Evolutionary conservation across 2,797 vertebrate species (phyloP).

Genomic region (Paramormyrops hopkinsi): DNA sequence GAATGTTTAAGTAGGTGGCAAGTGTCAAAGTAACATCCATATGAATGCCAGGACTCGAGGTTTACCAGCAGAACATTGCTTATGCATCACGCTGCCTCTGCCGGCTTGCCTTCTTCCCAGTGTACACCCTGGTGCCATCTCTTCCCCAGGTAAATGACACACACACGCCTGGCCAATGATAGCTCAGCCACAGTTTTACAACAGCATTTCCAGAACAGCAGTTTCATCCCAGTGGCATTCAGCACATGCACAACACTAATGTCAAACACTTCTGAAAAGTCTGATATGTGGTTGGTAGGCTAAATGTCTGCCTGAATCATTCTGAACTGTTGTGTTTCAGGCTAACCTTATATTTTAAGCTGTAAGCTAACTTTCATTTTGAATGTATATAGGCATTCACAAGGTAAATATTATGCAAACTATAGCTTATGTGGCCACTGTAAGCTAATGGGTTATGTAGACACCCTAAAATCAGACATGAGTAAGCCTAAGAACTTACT

Average conservation of each 20-base stretch:
- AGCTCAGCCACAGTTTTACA: background rate
- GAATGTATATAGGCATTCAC: background rate
- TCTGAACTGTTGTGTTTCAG: background rate
- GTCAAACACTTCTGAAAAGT: background rate
- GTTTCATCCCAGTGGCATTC: background rate
- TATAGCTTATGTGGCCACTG: background rate
- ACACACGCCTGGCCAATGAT: background rate
- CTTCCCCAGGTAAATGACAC: background rate
- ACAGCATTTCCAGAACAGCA: background rate
- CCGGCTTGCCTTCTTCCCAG: background rate
- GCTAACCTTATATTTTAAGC: background rate
- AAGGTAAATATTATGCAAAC: background rate
- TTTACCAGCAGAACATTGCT: background rate
- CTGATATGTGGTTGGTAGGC: background rate
- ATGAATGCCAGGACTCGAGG: background rate
- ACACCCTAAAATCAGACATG: too few relatives aligned
- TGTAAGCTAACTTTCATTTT: too few relatives aligned
- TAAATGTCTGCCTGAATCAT: background rate
- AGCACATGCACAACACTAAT: background rate
- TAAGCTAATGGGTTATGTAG: too few relatives aligned
- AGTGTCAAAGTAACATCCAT: too few relatives aligned
- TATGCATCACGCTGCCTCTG: background rate
- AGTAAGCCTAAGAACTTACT: too few relatives aligned
- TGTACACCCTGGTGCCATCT: background rate
- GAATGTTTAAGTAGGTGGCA: too few relatives aligned